phyloP scores from a whole-genome alignment of 2,113 vertebrate species.

The Platysternon megacephalum region DNA sequence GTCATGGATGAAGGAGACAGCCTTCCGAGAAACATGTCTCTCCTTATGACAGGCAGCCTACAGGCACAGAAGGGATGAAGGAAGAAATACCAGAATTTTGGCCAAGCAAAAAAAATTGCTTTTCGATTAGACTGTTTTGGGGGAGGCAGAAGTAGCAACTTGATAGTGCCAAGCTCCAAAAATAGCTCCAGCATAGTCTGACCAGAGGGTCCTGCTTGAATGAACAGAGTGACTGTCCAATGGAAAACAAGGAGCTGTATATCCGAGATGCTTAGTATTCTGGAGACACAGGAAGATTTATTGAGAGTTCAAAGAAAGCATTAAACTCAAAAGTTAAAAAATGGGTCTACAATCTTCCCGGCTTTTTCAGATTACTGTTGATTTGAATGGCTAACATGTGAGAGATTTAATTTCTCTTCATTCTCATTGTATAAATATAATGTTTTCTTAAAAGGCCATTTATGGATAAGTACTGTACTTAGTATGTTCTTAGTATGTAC shows the following conservation, averaged over 20 bases:
- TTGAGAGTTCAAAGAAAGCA: neutral
- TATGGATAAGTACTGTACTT: neutral
- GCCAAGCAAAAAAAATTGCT: neutral
- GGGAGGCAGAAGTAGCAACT: neutral
- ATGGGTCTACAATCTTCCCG: neutral
- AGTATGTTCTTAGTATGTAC: neutral
- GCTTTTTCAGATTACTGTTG: neutral
- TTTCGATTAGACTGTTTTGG: neutral
- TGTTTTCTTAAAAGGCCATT: neutral
- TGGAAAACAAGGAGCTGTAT: neutral
- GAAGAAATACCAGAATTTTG: neutral
- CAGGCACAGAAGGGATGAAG: neutral
- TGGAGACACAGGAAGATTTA: neutral
- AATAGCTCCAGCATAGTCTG: neutral
- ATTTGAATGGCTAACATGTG: neutral
- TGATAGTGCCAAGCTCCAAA: neutral
- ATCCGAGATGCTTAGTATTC: neutral
- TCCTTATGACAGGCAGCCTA: constrained; percentile 97
- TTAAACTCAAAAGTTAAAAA: neutral
- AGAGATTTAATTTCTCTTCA: neutral
- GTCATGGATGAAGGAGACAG: constrained; percentile 97
- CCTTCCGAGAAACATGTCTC: constrained; percentile 95
- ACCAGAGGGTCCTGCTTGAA: neutral
- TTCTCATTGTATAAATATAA: accelerated
- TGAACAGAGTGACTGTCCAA: neutral